These are phyloP conservation scores for Andrena praecox DNA, from an alignment of 2,888 invertebrate genomes.

Conservation along the genomic window DNA sequence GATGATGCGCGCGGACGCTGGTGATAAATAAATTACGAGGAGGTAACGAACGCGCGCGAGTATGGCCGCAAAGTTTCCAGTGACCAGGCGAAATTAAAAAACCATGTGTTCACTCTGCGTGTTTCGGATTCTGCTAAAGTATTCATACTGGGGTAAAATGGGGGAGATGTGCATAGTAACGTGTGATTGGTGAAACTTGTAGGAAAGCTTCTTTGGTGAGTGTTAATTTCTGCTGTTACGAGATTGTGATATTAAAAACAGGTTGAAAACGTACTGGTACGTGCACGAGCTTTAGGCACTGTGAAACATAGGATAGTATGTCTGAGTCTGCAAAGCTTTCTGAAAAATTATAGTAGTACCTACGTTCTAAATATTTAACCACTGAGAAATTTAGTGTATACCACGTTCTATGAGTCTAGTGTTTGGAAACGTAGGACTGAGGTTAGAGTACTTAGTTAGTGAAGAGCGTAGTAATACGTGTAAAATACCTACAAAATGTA, in stretches of 20 bases:
- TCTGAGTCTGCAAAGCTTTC: no score
- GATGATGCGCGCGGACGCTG: conserved; percentile 15
- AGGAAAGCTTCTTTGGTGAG: background rate
- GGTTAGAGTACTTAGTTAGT: background rate
- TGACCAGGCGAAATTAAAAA: conserved; percentile 20
- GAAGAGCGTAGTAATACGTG: background rate
- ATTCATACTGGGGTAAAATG: no score
- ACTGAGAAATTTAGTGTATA: no score
- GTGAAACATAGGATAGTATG: no score
- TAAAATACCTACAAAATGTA: background rate
- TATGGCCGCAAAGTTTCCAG: conserved; percentile 14
- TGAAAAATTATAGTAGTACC: no score
- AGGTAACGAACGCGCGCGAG: conserved; percentile 10
- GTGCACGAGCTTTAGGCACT: no score
- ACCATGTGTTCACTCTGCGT: conserved; percentile 4
- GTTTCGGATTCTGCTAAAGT: background rate
- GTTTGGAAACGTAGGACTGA: no score
- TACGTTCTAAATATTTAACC: no score
- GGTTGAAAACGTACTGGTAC: no score
- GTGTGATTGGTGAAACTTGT: background rate
- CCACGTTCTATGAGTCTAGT: no score
- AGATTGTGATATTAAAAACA: background rate
- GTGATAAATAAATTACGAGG: conserved; percentile 43
- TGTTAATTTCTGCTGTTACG: background rate
- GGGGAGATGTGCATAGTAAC: background rate